Evolutionary conservation across 2,113 vertebrate genomes (phyloP).

Genomic region (Girardinichthys multiradiatus): DNA sequence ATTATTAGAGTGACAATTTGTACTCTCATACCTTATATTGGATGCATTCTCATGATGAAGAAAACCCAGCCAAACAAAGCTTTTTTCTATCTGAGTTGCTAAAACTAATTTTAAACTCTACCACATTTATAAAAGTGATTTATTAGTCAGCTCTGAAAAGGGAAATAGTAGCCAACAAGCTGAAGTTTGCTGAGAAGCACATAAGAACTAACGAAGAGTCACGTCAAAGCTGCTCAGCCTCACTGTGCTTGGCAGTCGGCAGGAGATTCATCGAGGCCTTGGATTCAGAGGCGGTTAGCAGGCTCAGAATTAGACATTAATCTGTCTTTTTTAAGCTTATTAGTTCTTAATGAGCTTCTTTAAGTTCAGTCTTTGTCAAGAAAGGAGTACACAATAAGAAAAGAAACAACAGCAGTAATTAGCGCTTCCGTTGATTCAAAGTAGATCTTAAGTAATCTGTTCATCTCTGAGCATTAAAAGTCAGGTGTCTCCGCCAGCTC

Average conservation of each 20-base stretch:
- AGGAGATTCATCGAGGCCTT: conserved; percentile 41
- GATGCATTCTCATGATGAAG: too few relatives aligned
- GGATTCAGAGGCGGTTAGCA: conserved; percentile 32
- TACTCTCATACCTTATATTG: too few relatives aligned
- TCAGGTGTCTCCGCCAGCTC: background rate
- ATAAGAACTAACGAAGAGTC: conserved; percentile 54
- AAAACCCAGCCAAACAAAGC: too few relatives aligned
- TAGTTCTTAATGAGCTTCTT: conserved; percentile 24
- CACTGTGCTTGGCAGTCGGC: conserved; percentile 37
- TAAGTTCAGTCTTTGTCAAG: conserved; percentile 1
- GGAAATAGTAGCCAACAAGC: conserved; percentile 5
- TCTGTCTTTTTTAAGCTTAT: conserved; percentile 39
- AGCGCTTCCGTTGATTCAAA: background rate
- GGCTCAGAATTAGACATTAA: conserved; percentile 30
- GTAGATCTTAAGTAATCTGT: background rate
- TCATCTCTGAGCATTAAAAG: background rate
- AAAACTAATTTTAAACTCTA: too few relatives aligned
- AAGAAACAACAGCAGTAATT: background rate
- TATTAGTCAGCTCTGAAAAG: background rate
- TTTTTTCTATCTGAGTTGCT: too few relatives aligned
- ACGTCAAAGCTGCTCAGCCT: conserved; percentile 49
- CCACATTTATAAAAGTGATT: background rate
- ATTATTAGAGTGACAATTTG: too few relatives aligned
- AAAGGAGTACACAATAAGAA: background rate
- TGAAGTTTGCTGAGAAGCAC: conserved; percentile 30